Evolutionary conservation across 1,140 invertebrate species (phyloP), one percentile per base, ranked within the genome.

Genomic region (Drosophila ficusphila): DNA sequence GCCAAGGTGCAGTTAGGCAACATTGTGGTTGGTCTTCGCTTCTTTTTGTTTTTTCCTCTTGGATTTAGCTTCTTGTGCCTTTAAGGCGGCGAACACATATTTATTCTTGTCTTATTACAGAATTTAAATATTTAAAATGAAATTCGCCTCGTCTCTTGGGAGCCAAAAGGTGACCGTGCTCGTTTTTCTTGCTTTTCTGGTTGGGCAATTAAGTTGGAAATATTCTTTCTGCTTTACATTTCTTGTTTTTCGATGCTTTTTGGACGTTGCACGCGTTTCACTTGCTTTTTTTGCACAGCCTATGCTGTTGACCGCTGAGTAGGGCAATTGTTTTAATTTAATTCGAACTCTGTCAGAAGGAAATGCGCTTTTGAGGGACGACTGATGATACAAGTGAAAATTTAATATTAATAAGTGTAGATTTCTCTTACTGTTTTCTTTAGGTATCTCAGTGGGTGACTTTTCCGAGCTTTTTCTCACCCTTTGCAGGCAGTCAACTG

Each of bases 191-290:
- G 67, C 42, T 39, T 57, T 25, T 6, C 38, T 18, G 21, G 23
- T 39, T 76, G 34, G 72, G 75, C 60, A 81, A 81, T 81, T 81
- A 77, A 67, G 73, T 56, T 82, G 60, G 82, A 82, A 76, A 81
- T 82, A 77, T 81, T 75, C 47, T 39, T 29, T 38, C 18, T 11
- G 25, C 44, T 38, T 52, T 21, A 21, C 33, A 33, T 41, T 52
- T 57, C 39, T 31, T 39, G 25, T 36, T 25, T 36, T 27, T 29
- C 34, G 9, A 36, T 61, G 57, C 11, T 60, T 68, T 67, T 23
- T 57, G 41, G 18, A 31, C 46, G 46, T 76, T 56, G 68, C 49
- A 78, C 60, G 68, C 75, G 65, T 61, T 62, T 68, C 34, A 27
- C 34, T 19, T 33, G 11, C 7, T 23, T 52, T 42, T 11, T 41